Evolutionary conservation across 2,797 vertebrate species (phyloP), one percentile per base, ranked within the genome.

Genomic region (Alectoris magna): DNA sequence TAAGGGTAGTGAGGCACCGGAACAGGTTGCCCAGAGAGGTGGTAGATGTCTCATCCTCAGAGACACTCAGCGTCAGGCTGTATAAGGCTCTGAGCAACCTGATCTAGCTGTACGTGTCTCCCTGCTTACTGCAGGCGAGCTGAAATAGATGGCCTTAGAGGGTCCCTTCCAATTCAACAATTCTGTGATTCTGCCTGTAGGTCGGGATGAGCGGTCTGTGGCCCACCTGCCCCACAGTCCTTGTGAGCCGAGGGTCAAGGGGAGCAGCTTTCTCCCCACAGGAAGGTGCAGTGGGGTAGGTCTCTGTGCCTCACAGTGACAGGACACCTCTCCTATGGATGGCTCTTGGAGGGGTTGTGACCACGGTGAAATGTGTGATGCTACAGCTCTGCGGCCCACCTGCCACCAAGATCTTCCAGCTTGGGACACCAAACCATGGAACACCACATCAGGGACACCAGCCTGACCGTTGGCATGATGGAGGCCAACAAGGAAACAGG

Each of bases 241-340:
- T 29, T 6, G 17, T 3, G 9, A 36, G 55, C 19, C 68, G 34
- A 0, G 23, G 10, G 43, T 8, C 0, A 2, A 6, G 26, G 22
- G 1, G 1, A n/a, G 23, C 27, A 67, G 63, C 43, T 34, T 16
- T 31, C 19, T 14, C 7, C 34, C 5, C 43, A 16, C n/a, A 31
- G 26, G 27, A 41, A 27, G 24, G 15, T 55, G 49, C 27, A 27
- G 39, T 26, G n/a, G 41, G 39, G 63, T 24, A 55, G 39, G 39
- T 9, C 39, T 27, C 62, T 10, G 18, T 7, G 27, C 39, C 27
- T 27, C 6, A 6, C 62, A 63, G 62, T 29, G 6, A 41, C 60
- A 41, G 12, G 27, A 12, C 39, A 43, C 18, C 8, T 64, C 39
- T 43, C 18, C 39, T 22, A 10, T 22, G 27, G 39, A 41, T 14